Evolutionary conservation across 2,113 vertebrate genomes (phyloP).

Genomic region (Rostratula benghalensis): DNA sequence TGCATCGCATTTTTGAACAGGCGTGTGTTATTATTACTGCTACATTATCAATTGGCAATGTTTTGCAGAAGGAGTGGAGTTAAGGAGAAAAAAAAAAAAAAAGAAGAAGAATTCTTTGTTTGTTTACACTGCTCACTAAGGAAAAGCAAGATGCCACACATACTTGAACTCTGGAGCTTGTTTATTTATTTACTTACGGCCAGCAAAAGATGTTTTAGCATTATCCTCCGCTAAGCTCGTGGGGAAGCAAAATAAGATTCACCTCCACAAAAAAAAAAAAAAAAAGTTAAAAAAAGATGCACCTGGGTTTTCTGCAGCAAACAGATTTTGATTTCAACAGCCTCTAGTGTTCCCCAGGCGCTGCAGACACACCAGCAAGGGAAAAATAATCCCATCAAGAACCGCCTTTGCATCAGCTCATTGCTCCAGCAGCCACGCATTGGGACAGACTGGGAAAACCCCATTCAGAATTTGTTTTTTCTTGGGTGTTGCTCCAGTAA

Average conservation of each 20-base stretch:
- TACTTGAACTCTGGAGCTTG: background rate
- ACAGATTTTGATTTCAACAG: background rate
- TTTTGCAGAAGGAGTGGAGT: background rate
- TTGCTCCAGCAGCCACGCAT: background rate
- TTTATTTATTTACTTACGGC: background rate
- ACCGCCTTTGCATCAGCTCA: background rate
- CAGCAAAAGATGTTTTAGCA: background rate
- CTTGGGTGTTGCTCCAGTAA: background rate
- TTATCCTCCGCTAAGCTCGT: background rate
- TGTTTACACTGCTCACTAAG: background rate
- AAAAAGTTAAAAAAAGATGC: background rate
- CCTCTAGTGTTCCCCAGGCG: background rate
- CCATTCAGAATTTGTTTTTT: background rate
- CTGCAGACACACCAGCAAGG: background rate
- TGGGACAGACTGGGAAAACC: background rate
- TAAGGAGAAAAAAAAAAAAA: background rate
- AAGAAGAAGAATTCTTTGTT: background rate
- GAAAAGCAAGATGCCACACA: background rate
- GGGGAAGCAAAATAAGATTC: background rate
- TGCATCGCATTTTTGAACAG: conserved; percentile 61
- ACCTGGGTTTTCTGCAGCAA: background rate
- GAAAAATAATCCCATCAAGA: background rate
- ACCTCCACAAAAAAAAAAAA: background rate
- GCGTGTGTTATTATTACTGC: conserved; percentile 39
- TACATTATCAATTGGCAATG: background rate